Percentiles rank a stretch among this genome's conserved stretches.
Conservation (phyloP, 1,140 invertebrate species). For the Thaumatotibia leucotreta region DNA sequence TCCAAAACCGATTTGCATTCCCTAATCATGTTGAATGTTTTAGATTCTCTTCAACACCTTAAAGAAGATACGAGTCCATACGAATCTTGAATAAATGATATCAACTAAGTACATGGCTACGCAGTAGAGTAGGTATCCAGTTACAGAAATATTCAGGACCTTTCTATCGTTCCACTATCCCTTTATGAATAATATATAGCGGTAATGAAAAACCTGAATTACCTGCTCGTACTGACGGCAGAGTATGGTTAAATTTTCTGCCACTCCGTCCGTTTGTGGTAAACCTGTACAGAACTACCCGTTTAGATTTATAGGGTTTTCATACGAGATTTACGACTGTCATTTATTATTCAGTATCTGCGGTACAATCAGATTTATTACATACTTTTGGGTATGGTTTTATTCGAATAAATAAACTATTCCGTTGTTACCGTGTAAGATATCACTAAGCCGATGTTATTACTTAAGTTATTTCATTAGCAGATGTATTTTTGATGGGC, state of each 20-base stretch:
- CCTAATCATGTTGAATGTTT: too few relatives aligned
- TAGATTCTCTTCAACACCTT: too few relatives aligned
- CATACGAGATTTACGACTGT: slow-evolving; percentile 62
- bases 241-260: slow-evolving; percentile 33
- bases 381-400: slow-evolving; percentile 47
- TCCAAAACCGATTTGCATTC: too few relatives aligned
- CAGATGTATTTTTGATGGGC: too few relatives aligned
- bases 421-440: slow-evolving; percentile 3
- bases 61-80: too few relatives aligned
- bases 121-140: too few relatives aligned
- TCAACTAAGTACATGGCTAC: too few relatives aligned
- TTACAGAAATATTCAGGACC: neutral
- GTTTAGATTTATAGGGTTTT: slow-evolving; percentile 63
- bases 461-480: neutral
- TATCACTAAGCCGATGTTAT: neutral
- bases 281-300: slow-evolving; percentile 47
- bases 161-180: neutral
- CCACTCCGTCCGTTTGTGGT: slow-evolving; percentile 41
- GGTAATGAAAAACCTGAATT: slow-evolving; percentile 2
- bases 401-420: slow-evolving; percentile 39
- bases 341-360: slow-evolving; percentile 67
- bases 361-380: slow-evolving; percentile 61
- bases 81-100: too few relatives aligned
- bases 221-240: neutral
- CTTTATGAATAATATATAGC: slow-evolving; percentile 5